A percentile compares a stretch with the other conserved stretches of the same genome.
These are phyloP conservation scores for Alsophila aescularia DNA, from an alignment of 2,888 invertebrate species.

Conservation along the genomic window DNA sequence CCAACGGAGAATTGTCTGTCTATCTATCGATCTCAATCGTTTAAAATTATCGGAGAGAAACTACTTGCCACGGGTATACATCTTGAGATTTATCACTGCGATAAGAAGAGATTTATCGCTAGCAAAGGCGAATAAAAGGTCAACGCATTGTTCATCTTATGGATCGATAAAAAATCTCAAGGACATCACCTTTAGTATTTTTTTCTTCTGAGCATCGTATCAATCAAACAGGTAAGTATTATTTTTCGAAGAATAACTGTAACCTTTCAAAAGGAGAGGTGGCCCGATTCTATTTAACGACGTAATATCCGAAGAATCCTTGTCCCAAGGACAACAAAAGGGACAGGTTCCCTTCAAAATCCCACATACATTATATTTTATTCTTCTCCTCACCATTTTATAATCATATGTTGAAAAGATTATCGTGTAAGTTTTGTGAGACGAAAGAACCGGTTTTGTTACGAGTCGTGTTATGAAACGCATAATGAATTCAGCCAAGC, in stretches of 20 bases:
- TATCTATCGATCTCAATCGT: conserved; percentile 18
- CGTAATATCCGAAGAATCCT: conserved; percentile 58
- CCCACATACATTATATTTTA: conserved; percentile 59
- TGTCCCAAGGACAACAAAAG: conserved; percentile 57
- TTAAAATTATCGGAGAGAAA: conserved; percentile 14
- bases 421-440: conserved; percentile 45
- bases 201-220: conserved; percentile 19
- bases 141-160: conserved; percentile 16
- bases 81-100: conserved; percentile 29
- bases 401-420: conserved; percentile 55
- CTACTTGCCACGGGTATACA: conserved; percentile 12
- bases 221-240: conserved; percentile 47
- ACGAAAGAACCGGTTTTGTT: conserved; percentile 67
- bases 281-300: conserved; percentile 59
- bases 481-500: conserved; percentile 65
- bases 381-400: conserved; percentile 58
- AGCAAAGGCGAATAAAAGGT: conserved; percentile 20
- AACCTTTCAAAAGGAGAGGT: conserved; percentile 49
- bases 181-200: conserved; percentile 42
- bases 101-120: conserved; percentile 31
- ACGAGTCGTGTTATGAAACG: conserved; percentile 74
- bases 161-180: conserved; percentile 38
- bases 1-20: conserved; percentile 18
- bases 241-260: conserved; percentile 57
- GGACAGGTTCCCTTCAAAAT: conserved; percentile 64